Evolutionary conservation across 2,888 invertebrate species (phyloP), one percentile per base, ranked within the genome.

Genomic region (Branchinecta sandiegonensis): DNA sequence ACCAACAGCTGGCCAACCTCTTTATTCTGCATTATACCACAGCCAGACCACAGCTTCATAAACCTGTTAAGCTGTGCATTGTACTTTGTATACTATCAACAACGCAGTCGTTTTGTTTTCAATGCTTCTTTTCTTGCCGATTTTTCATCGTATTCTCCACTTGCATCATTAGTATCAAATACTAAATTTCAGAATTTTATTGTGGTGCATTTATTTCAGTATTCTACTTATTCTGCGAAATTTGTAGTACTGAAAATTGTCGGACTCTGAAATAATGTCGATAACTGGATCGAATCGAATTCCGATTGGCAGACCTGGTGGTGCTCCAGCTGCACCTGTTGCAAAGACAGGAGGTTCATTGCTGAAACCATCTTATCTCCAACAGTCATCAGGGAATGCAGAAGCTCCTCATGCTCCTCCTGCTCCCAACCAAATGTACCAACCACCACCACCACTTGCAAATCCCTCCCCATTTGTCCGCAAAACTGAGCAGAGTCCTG

Each of bases 271-370:
- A 56, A 56, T 8, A 56, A 56, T 56, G 56, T 56, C 56, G n/a
- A 56, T 56, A 17, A 56, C 56, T 14, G 56, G 56, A 17, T n/a
- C 56, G 9, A 56, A 56, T 56, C n/a, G 56, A 56, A 56, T 17
- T 17, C 56, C 56, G 17, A 56, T 56, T 56, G 56, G 56, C n/a
- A 56, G n/a, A 17, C 56, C 56, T n/a, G 56, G n/a, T 56, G 14
- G 14, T 14, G 17, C n/a, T 8, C 56, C 56, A 9, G 56, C 56
- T 8, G 17, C n/a, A 56, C 56, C 56, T 8, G 56, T 56, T 9
- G 56, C 17, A 17, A 56, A 56, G n/a, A 10, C 56, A 14, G 10
- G 56, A 8, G 56, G 56, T 56, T 14, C 56, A 14, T 17, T 56
- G n/a, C 17, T 56, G 17, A 56, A 56, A 17, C 56, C 56, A 14